Base-by-base conservation (phyloP, 92 coral and sea anemone species). In the Ricordea florida region DNA sequence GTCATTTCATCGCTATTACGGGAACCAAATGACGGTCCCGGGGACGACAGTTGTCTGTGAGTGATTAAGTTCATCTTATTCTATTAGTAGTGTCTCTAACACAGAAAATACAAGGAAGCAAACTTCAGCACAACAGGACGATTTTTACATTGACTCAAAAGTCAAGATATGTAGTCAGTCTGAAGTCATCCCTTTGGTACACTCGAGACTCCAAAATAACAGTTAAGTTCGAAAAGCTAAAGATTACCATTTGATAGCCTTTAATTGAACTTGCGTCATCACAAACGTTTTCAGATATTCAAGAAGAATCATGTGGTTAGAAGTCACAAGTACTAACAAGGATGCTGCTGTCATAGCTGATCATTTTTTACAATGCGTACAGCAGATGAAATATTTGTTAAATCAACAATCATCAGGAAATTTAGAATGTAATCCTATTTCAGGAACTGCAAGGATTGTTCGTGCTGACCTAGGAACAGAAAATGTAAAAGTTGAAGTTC, bases 401-500 rank as follows among this genome's bases (percentile, higher is more conserved):
- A 50, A 20, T 50, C 57, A 27, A n/a, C 25, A 31, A n/a, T 13
- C 57, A 50, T 50, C 57, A 50, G 21, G 28, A 50, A 50, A 50
- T 50, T 50, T 50, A n/a, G n/a, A n/a, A n/a, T n/a, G n/a, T n/a
- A n/a, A n/a, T n/a, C n/a, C n/a, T n/a, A 47, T 66, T 15, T 66
- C 34, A 66, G 74, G 74, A 48, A 66, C 74, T 40, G 41, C 78
- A 14, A 70, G 63, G 24, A 70, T 70, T 38, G 65, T 71, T 25
- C 78, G 55, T 41, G 65, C 78, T 28, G 78, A 71, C 66, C 78
- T 25, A 36, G 78, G 78, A 38, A 55, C 66, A 16, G 66, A 71
- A 56, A 71, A 71, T 33, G 78, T 55, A 22, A 56, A 71, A 55
- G 75, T 68, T 28, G 75, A 68, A 49, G 61, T 33, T 46, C 21